Conservation (phyloP, 2,797 vertebrate species). For the Clarias pachynema region DNA sequence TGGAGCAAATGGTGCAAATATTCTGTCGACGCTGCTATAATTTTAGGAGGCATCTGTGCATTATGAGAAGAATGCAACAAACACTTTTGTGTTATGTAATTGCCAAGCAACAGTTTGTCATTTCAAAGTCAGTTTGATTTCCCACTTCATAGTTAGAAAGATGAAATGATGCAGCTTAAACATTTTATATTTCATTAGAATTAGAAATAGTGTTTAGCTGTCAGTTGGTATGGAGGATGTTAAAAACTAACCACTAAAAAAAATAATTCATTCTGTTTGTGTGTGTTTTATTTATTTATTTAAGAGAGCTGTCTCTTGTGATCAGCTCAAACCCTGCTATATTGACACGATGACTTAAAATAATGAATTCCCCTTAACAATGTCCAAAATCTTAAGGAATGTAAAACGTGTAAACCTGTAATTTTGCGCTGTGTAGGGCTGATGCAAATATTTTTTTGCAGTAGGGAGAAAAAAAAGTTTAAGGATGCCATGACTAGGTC, state of each 20-base stretch:
- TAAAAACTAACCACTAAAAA: neutral
- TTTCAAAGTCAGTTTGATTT: neutral
- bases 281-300: no score
- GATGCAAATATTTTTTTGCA: neutral
- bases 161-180: neutral
- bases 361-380: neutral
- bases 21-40: neutral
- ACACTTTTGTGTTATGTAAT: neutral
- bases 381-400: neutral
- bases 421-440: neutral
- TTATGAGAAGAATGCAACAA: constrained; percentile 6
- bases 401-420: neutral
- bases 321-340: neutral
- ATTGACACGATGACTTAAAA: neutral
- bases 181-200: neutral
- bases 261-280: neutral
- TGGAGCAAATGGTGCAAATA: constrained; percentile 31
- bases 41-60: neutral
- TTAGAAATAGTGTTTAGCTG: neutral
- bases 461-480: neutral
- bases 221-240: neutral
- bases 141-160: neutral
- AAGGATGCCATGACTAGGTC: neutral
- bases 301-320: neutral
- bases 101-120: neutral